These are phyloP conservation scores for Brachyalestes nurse DNA, from an alignment of 2,797 vertebrate genomes.

Conservation along the genomic window DNA sequence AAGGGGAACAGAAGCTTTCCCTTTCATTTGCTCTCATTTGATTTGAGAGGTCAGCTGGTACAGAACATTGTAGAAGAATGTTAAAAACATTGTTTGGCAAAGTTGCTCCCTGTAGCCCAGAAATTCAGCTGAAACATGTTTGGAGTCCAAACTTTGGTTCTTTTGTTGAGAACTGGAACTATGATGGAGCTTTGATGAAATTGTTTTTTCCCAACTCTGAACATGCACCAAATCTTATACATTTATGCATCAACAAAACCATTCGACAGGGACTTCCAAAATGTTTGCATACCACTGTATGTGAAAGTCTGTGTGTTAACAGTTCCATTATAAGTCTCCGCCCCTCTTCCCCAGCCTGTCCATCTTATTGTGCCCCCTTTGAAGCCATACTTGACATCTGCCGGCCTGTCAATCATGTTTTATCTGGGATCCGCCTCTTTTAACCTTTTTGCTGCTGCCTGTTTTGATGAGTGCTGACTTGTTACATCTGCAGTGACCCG, in stretches of 20 bases:
- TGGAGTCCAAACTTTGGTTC: too few relatives aligned
- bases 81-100: too few relatives aligned
- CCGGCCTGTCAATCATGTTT: constrained; percentile 33
- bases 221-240: too few relatives aligned
- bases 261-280: too few relatives aligned
- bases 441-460: constrained; percentile 33
- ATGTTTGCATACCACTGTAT: too few relatives aligned
- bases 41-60: neutral
- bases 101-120: too few relatives aligned
- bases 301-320: neutral
- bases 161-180: too few relatives aligned
- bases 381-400: constrained; percentile 33
- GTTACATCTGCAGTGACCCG: constrained; percentile 28
- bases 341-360: neutral
- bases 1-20: neutral
- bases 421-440: constrained; percentile 34
- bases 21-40: neutral
- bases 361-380: neutral
- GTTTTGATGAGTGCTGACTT: constrained; percentile 30
- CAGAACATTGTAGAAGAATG: neutral
- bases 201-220: too few relatives aligned
- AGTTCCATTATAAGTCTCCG: too few relatives aligned
- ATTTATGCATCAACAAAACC: too few relatives aligned
- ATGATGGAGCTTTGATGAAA: too few relatives aligned
- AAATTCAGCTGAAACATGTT: too few relatives aligned